Base-by-base conservation (phyloP, 2,113 vertebrate genomes). In the Oncorhynchus clarkii region DNA sequence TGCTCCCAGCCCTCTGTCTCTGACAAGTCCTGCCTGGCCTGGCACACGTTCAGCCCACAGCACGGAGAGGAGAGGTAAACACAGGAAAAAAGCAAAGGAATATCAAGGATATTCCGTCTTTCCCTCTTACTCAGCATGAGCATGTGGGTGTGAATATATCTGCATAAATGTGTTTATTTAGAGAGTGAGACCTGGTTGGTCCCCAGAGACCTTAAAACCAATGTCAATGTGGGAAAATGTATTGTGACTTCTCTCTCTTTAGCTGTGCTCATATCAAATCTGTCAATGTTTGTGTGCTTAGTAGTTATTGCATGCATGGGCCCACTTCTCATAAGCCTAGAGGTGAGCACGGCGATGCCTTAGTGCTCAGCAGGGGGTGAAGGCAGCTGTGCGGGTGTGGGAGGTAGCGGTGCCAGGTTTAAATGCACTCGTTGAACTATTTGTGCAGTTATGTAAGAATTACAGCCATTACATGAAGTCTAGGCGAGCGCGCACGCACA, bases 391-490 rank as follows among this genome's bases (percentile, higher is more conserved):
- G 34, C 70, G 70, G 71, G 16, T 68, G 68, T 16, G 75, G 49
- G 72, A 45, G 39, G 8, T 9, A 45, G 39, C 9, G 39, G 39
- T 74, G 57, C n/a, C 24, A 4, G 12, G 59, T 67, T 82, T 82
- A 67, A 29, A 67, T 14, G 26, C 14, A 9, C 31, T 45, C 31
- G 67, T 7, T 54, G 73, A 84, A 77, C 72, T 82, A 69, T 72
- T 22, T 64, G 22, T n/a, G 18, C 60, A 29, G 62, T 83, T 78
- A 82, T 70, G 54, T 82, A 82, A 88, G 6, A 80, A 83, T 72
- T 34, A 67, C 74, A 78, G 48, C 48, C 9, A 11, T 45, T 45
- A 45, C 39, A 45, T 45, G 39, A 45, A 45, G 39, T 45, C 39
- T 9, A 12, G 39, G 39, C 9, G 9, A 11, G 27, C 27, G 3